phyloP scores from a whole-genome alignment of 2,797 vertebrate genomes.

The Leptoclinus maculatus region DNA sequence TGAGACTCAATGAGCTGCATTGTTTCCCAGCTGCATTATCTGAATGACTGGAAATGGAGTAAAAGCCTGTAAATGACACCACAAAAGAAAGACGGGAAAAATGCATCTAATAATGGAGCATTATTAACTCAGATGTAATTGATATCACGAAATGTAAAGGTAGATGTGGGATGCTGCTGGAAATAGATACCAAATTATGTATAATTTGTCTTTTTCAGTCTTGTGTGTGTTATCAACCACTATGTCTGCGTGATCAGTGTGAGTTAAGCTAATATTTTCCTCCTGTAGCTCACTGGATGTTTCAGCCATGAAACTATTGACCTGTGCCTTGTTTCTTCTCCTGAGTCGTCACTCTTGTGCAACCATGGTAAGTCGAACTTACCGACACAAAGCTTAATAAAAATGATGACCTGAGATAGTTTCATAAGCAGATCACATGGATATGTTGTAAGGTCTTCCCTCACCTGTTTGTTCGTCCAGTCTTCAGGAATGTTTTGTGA shows the following conservation, averaged over 20 bases:
- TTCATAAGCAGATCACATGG: neutral
- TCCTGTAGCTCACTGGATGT: slow-evolving; percentile 16
- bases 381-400: neutral
- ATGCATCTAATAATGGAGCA: slow-evolving; percentile 5
- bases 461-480: neutral
- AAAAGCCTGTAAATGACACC: slow-evolving; percentile 44
- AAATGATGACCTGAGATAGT: neutral
- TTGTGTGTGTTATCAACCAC: neutral
- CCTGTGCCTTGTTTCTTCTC: slow-evolving; percentile 61
- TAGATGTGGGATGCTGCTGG: neutral
- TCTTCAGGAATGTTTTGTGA: neutral
- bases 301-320: slow-evolving; percentile 61
- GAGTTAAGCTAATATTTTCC: neutral
- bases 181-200: neutral
- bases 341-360: slow-evolving; percentile 49
- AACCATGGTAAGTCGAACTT: slow-evolving; percentile 65
- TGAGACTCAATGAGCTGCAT: slow-evolving; percentile 50
- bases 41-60: slow-evolving; percentile 40
- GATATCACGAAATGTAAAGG: neutral
- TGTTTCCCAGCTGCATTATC: slow-evolving; percentile 52
- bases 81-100: slow-evolving; percentile 5
- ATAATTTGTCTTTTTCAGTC: neutral
- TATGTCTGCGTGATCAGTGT: neutral
- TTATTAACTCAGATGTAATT: neutral
- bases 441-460: neutral